Percentiles rank a stretch among this genome's conserved stretches.
Conservation (phyloP, 2,113 vertebrate species). For the Atractosteus spatula region DNA sequence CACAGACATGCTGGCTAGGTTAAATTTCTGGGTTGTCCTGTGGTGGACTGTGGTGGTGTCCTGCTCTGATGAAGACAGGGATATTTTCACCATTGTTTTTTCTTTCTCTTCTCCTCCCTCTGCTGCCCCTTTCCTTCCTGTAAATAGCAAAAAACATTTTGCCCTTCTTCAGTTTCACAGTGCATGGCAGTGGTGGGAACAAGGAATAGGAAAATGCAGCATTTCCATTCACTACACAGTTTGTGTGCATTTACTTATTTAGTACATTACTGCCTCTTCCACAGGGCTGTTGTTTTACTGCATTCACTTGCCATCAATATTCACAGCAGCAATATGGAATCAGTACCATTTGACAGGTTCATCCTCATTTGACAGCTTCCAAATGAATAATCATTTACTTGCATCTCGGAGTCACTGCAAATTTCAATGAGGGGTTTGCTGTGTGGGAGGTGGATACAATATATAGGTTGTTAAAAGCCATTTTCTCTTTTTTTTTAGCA, state of each 20-base stretch:
- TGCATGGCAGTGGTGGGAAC: no score
- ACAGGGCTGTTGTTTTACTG: neutral
- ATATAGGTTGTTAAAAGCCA: neutral
- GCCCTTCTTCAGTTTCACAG: no score
- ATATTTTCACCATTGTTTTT: neutral
- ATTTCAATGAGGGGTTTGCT: neutral
- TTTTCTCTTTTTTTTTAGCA: neutral
- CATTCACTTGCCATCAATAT: slow-evolving; percentile 35
- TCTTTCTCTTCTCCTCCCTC: neutral
- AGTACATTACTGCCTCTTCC: slow-evolving; percentile 17
- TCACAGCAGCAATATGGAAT: slow-evolving; percentile 43
- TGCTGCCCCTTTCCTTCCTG: neutral
- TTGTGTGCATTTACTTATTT: neutral
- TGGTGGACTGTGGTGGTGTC: no score
- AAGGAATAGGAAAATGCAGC: no score
- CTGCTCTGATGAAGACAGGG: no score
- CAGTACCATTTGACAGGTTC: slow-evolving; percentile 40
- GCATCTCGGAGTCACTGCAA: slow-evolving; percentile 22
- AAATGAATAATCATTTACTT: slow-evolving; percentile 61
- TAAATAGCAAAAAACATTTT: no score
- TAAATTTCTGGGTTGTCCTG: no score
- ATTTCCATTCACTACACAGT: no score
- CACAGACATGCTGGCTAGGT: no score
- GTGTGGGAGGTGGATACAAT: neutral
- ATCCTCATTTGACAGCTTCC: slow-evolving; percentile 54